Conservation (phyloP, 2,888 invertebrate genomes). For the Phortica magna region DNA sequence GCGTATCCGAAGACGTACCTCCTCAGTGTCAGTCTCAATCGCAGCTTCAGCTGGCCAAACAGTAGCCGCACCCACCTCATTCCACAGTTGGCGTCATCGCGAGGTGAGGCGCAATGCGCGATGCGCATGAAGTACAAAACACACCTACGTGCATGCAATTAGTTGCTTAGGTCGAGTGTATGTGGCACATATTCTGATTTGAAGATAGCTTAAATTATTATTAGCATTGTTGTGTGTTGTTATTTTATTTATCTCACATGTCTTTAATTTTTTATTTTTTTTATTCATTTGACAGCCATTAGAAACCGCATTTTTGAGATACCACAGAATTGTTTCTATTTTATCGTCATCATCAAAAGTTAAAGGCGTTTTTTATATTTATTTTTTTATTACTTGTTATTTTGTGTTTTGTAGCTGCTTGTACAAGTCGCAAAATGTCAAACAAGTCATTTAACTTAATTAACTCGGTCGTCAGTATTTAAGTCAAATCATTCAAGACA, state of each 20-base stretch:
- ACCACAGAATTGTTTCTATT: conserved; percentile 37
- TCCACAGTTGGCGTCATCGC: background rate
- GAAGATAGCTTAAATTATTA: conserved; percentile 15
- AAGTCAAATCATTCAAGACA: background rate
- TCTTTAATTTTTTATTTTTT: background rate
- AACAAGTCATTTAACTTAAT: conserved; percentile 4
- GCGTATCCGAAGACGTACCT: background rate
- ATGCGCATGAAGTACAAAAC: background rate
- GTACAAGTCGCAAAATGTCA: conserved; percentile 3
- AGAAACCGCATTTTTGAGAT: conserved; percentile 53
- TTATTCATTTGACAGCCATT: background rate
- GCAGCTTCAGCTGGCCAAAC: conserved; percentile 12
- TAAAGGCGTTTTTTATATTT: conserved; percentile 32
- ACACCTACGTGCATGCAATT: conserved; percentile 23
- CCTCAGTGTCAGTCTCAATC: background rate
- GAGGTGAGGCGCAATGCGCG: background rate
- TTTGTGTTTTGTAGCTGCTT: conserved; percentile 40
- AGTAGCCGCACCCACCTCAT: conserved; percentile 26
- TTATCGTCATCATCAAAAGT: conserved; percentile 25
- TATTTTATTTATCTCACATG: background rate
- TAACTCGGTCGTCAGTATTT: background rate
- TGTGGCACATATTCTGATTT: conserved; percentile 9
- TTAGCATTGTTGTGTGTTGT: background rate
- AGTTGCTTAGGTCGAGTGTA: conserved; percentile 1
- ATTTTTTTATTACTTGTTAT: background rate